Percentiles rank a stretch among this genome's conserved stretches.
These are phyloP conservation scores for Eueides isabella DNA, from an alignment of 1,140 invertebrate genomes.

Conservation along the genomic window DNA sequence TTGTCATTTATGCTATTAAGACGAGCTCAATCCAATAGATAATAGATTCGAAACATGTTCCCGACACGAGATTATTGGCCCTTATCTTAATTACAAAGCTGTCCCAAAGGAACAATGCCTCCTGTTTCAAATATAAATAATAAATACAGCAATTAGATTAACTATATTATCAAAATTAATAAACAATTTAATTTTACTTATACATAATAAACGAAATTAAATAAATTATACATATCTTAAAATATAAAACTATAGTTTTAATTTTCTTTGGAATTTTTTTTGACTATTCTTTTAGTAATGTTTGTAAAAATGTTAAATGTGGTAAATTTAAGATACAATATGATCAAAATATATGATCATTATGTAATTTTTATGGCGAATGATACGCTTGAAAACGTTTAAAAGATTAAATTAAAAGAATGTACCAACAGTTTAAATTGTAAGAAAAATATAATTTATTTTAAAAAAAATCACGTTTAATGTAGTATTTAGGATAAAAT, in stretches of 20 bases:
- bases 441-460: too few species aligned
- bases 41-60: slow-evolving; percentile 35
- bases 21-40: slow-evolving; percentile 19
- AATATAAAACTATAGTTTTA: not conserved
- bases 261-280: too few species aligned
- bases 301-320: too few species aligned
- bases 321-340: not conserved
- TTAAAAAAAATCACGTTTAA: too few species aligned
- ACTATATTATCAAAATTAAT: not conserved
- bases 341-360: too few species aligned
- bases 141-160: slow-evolving; percentile 2
- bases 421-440: too few species aligned
- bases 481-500: not conserved
- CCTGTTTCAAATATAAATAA: slow-evolving; percentile 27
- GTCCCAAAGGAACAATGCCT: slow-evolving; percentile 20
- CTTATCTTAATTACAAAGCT: slow-evolving; percentile 38
- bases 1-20: slow-evolving; percentile 21
- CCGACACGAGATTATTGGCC: slow-evolving; percentile 32
- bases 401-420: too few species aligned
- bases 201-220: not conserved
- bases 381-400: too few species aligned
- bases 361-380: too few species aligned
- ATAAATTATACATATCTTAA: not conserved
- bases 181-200: not conserved
- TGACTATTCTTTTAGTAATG: too few species aligned